Percentiles rank a stretch among this genome's conserved stretches.
Conservation (phyloP, 2,888 invertebrate species). For the Protophormia terraenovae region DNA sequence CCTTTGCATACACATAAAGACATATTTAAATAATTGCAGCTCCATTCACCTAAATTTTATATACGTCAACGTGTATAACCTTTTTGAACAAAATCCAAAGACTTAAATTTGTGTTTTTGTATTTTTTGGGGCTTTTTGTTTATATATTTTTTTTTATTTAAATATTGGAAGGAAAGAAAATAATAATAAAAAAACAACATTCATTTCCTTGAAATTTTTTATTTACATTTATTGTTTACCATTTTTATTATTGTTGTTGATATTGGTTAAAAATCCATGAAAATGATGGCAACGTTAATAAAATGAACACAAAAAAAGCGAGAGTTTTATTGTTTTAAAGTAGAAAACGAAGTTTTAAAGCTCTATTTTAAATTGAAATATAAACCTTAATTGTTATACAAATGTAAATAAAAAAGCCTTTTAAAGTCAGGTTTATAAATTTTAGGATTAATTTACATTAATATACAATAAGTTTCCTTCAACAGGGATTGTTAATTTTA, state of each 20-base stretch:
- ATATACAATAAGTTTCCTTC: too few species aligned
- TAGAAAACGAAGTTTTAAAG: not conserved
- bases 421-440: too few species aligned
- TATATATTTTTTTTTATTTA: constrained; percentile 24
- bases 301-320: constrained; percentile 35
- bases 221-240: constrained; percentile 54
- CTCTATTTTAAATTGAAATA: not conserved
- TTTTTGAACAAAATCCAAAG: not conserved
- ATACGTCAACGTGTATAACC: not conserved
- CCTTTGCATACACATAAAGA: too few species aligned
- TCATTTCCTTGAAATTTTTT: constrained; percentile 63
- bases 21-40: too few species aligned
- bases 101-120: not conserved
- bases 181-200: constrained; percentile 18
- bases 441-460: too few species aligned
- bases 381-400: too few species aligned
- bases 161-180: too few species aligned
- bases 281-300: not conserved
- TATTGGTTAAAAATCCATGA: not conserved
- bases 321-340: not conserved
- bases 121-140: not conserved
- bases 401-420: too few species aligned
- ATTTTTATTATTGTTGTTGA: constrained; percentile 23
- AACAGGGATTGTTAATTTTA: too few species aligned
- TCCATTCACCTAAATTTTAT: constrained; percentile 35